These are phyloP conservation scores for Unio delphinus DNA, from an alignment of 2,888 invertebrate genomes.

Conservation along the genomic window DNA sequence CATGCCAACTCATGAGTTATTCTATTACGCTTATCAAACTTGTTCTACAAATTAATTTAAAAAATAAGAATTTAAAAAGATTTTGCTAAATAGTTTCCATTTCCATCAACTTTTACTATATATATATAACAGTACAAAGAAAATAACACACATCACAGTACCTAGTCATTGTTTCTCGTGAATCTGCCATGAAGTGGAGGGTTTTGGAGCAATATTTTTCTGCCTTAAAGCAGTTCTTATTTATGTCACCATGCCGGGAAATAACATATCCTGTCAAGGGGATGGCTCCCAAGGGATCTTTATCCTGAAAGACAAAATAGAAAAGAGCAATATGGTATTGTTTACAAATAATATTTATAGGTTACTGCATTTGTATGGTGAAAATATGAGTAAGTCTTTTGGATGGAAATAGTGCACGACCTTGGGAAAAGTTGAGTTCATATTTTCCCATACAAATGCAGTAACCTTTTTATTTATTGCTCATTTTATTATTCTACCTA, in stretches of 20 bases:
- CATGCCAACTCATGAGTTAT: too few species aligned
- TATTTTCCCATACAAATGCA: too few species aligned
- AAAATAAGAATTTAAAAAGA: neutral
- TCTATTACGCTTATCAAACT: too few species aligned
- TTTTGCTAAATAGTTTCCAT: neutral
- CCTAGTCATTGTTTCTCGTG: slow-evolving; percentile 55
- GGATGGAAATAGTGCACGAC: too few species aligned
- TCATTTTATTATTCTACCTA: too few species aligned
- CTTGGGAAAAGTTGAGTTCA: too few species aligned
- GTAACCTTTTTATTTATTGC: too few species aligned
- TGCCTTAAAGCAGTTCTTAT: slow-evolving; percentile 68
- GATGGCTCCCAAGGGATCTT: slow-evolving; percentile 87
- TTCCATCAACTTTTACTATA: neutral
- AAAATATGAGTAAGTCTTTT: too few species aligned
- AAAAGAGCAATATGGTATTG: neutral
- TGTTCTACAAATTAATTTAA: too few species aligned
- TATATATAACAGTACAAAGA: neutral
- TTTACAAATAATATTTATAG: too few species aligned
- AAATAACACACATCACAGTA: slow-evolving; percentile 14
- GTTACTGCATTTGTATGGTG: too few species aligned
- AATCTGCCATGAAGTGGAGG: slow-evolving; percentile 78
- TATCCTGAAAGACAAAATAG: slow-evolving; percentile 48
- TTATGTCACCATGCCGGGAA: slow-evolving; percentile 75
- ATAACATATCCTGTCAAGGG: slow-evolving; percentile 88
- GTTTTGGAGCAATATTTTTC: slow-evolving; percentile 75